Evolutionary conservation across 2,888 invertebrate genomes (phyloP), one percentile per base, ranked within the genome.

Genomic region (Latheticus oryzae): DNA sequence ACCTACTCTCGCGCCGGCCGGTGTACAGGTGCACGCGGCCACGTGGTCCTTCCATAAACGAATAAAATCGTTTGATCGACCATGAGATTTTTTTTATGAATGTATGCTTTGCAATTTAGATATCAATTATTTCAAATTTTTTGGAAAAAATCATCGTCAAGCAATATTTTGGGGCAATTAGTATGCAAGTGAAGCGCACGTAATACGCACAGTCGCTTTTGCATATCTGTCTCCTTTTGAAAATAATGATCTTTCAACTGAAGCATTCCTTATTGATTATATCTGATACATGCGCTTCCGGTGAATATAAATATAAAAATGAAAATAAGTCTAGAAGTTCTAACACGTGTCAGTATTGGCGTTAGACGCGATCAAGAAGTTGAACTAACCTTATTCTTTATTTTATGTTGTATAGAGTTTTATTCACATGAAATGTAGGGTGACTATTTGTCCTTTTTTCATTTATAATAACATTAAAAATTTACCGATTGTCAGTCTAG

Each of bases 1-100:
- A 62, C 75, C 73, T 78, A 73, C 74, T 72, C 66, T 65, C 59
- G 58, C 61, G 60, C 73, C 64, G 67, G 78, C 79, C 75, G 78
- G 59, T 62, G 71, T 81, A 82, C 82, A 83, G 81, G 82, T 82
- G 82, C 82, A 81, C 78, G 51, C 79, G 80, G 79, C 78, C 80
- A 80, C 80, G 79, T 81, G 79, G 80, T 81, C 33, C 16, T 13
- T 33, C 33, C 7, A n/a, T 16, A 33, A 16, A 13, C n/a, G n/a
- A n/a, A n/a, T n/a, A n/a, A n/a, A n/a, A n/a, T n/a, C n/a, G n/a
- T n/a, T n/a, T n/a, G 21, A n/a, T 21, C 5, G 21, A 21, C 21
- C 21, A 21, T 21, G n/a, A n/a, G n/a, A n/a, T n/a, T n/a, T n/a
- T n/a, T n/a, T n/a, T n/a, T n/a, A n/a, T n/a, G n/a, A n/a, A n/a